A percentile compares a stretch with the other conserved stretches of the same genome.
Conservation (phyloP, 2,797 vertebrate genomes). For the Girardinus metallicus region DNA sequence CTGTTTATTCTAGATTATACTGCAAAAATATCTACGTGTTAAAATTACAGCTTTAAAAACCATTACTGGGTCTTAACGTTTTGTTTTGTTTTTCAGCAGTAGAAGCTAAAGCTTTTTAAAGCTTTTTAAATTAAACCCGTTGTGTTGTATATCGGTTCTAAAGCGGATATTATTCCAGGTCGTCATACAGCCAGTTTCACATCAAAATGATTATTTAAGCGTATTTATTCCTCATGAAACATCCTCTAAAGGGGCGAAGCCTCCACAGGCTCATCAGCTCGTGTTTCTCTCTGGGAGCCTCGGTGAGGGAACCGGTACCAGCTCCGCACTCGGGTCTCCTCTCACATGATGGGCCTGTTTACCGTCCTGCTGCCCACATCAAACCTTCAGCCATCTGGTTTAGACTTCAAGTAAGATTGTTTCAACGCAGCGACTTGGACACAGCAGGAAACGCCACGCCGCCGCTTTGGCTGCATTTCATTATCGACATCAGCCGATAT, state of each 20-base stretch:
- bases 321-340: slow-evolving; percentile 20
- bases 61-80: neutral
- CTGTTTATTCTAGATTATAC: neutral
- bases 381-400: neutral
- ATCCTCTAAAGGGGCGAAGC: neutral
- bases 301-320: neutral
- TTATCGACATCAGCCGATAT: too few relatives aligned
- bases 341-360: slow-evolving; percentile 15
- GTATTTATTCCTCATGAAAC: neutral
- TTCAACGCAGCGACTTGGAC: neutral
- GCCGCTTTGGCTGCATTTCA: too few relatives aligned
- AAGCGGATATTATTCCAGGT: neutral
- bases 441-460: too few relatives aligned
- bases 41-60: neutral
- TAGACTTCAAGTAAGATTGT: neutral
- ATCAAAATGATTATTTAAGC: neutral
- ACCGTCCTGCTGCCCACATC: neutral
- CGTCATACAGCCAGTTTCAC: neutral
- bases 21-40: neutral
- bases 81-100: neutral
- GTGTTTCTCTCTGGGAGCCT: slow-evolving; percentile 52
- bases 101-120: neutral
- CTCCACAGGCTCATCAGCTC: slow-evolving; percentile 5
- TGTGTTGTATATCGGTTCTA: neutral
- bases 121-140: neutral